Evolutionary conservation across 1,140 invertebrate species (phyloP).

Genomic region (Dendrolimus kikuchii): DNA sequence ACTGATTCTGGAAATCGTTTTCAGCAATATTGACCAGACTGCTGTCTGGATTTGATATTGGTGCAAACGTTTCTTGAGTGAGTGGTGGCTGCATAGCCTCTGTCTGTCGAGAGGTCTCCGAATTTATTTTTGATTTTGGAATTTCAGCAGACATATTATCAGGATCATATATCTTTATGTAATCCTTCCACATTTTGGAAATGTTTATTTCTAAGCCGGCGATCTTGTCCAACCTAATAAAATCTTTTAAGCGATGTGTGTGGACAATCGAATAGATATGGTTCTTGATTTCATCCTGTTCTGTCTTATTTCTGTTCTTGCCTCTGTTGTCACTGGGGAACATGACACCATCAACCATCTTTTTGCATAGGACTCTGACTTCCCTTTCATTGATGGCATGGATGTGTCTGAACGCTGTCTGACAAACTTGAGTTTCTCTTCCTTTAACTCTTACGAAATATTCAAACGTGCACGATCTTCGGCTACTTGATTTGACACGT

Average conservation of each 20-base stretch:
- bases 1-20: slow-evolving; percentile 67
- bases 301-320: slow-evolving; percentile 63
- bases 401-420: slow-evolving; percentile 74
- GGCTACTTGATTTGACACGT: slow-evolving; percentile 68
- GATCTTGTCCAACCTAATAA: slow-evolving; percentile 69
- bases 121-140: slow-evolving; percentile 58
- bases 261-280: slow-evolving; percentile 73
- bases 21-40: slow-evolving; percentile 66
- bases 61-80: slow-evolving; percentile 40
- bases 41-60: slow-evolving; percentile 59
- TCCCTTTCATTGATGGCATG: slow-evolving; percentile 74
- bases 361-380: slow-evolving; percentile 72
- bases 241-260: slow-evolving; percentile 68
- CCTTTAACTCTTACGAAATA: slow-evolving; percentile 73
- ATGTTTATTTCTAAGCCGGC: slow-evolving; percentile 74
- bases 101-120: slow-evolving; percentile 31
- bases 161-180: slow-evolving; percentile 71
- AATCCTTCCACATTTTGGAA: slow-evolving; percentile 74
- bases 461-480: slow-evolving; percentile 73
- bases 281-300: slow-evolving; percentile 72
- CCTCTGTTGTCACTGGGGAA: slow-evolving; percentile 73
- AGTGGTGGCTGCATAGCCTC: slow-evolving; percentile 28
- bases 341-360: slow-evolving; percentile 74
- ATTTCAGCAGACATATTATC: slow-evolving; percentile 61
- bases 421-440: slow-evolving; percentile 74